Conservation (phyloP, 2,888 invertebrate genomes). For the Lobophora halterata region DNA sequence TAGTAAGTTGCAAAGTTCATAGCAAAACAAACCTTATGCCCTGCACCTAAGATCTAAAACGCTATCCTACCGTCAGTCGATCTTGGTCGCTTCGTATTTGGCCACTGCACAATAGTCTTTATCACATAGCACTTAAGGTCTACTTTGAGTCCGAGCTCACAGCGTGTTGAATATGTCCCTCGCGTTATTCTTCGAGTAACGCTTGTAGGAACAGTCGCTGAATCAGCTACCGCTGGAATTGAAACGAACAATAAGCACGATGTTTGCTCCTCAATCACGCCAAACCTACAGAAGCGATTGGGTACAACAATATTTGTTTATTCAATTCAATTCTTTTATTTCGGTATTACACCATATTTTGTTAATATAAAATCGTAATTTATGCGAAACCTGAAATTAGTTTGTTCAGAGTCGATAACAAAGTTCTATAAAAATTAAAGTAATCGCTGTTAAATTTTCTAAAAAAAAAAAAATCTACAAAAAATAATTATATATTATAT, state of each 20-base stretch:
- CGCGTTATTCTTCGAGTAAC: constrained; percentile 76
- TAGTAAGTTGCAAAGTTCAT: neutral
- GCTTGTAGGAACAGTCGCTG: constrained; percentile 76
- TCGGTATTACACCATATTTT: too few species aligned
- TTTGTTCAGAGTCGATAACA: too few species aligned
- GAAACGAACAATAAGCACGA: constrained; percentile 7
- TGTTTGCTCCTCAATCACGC: too few species aligned
- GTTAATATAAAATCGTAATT: too few species aligned
- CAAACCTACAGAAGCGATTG: too few species aligned
- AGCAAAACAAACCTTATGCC: constrained; percentile 12
- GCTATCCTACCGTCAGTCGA: constrained; percentile 35
- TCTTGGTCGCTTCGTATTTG: constrained; percentile 37
- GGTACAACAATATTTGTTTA: too few species aligned
- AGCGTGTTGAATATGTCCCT: constrained; percentile 75
- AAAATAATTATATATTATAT: too few species aligned
- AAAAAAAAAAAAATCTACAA: too few species aligned
- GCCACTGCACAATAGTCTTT: constrained; percentile 35
- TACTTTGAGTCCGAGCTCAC: constrained; percentile 34
- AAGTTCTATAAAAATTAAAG: too few species aligned
- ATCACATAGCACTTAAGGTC: constrained; percentile 46
- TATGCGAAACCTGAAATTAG: too few species aligned
- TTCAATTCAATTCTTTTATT: too few species aligned
- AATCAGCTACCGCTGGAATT: constrained; percentile 77
- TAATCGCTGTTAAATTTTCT: too few species aligned
- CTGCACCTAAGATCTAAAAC: constrained; percentile 18